A percentile compares a stretch with the other conserved stretches of the same genome.
Evolutionary conservation across 2,888 invertebrate genomes (phyloP).

Genomic region (Meiosimyza decipiens): DNA sequence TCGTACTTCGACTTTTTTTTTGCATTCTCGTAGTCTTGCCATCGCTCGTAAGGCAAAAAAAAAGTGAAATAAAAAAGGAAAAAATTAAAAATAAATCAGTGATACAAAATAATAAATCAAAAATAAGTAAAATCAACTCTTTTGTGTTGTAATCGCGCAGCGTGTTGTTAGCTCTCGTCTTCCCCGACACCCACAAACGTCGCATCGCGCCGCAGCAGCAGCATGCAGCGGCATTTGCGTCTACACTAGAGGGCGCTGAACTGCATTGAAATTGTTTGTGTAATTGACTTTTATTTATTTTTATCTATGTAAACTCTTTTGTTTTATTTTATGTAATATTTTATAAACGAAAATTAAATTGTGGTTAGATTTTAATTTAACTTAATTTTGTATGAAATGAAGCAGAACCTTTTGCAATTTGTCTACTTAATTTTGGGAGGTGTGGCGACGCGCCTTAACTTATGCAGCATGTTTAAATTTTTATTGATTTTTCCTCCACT

Average conservation of each 20-base stretch:
- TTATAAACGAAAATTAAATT: not conserved
- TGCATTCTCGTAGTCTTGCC: no score
- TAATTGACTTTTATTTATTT: constrained; percentile 1
- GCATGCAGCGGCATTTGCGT: constrained; percentile 13
- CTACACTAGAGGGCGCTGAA: constrained; percentile 43
- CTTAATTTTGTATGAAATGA: no score
- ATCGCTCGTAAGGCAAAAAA: not conserved
- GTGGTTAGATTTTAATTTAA: no score
- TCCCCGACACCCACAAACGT: constrained; percentile 1
- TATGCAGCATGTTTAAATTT: no score
- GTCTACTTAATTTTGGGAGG: no score
- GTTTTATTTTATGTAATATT: constrained; percentile 23
- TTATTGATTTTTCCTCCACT: constrained; percentile 19
- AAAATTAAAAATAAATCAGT: constrained; percentile 3
- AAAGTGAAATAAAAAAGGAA: not conserved
- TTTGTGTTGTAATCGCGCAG: not conserved
- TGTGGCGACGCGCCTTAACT: no score
- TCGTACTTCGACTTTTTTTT: not conserved
- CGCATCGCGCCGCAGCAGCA: not conserved
- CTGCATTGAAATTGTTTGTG: constrained; percentile 37
- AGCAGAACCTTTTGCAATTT: no score
- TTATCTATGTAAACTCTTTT: constrained; percentile 4
- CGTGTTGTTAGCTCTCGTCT: not conserved
- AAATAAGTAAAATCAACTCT: no score
- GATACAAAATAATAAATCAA: not conserved